Evolutionary conservation across 2,797 vertebrate genomes (phyloP).

Genomic region (Amblyopsis hoosieri): DNA sequence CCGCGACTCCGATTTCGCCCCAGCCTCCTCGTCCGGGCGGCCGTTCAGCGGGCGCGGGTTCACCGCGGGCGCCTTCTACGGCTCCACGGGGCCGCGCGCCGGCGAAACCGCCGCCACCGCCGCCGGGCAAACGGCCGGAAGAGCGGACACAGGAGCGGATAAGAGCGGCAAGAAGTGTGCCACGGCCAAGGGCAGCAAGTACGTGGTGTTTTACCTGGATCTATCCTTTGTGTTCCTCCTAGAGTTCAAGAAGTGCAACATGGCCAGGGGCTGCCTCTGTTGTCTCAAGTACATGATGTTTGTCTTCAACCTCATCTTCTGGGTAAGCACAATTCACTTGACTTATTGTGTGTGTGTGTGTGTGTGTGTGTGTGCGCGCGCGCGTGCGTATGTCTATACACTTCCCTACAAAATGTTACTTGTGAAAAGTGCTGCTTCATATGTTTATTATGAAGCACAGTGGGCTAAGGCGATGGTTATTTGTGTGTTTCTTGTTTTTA

Average conservation of each 20-base stretch:
- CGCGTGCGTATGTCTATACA: neutral
- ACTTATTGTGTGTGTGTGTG: neutral
- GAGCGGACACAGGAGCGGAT: slow-evolving; percentile 62
- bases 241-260: slow-evolving; percentile 99
- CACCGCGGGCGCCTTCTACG: slow-evolving; percentile 96
- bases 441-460: slow-evolving; percentile 21
- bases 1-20: slow-evolving; percentile 91
- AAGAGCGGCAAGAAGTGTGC: slow-evolving; percentile 86
- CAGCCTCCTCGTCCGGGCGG: slow-evolving; percentile 90
- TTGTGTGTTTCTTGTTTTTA: slow-evolving; percentile 62
- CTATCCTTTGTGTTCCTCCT: slow-evolving; percentile 99
- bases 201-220: slow-evolving; percentile 99
- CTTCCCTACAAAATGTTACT: slow-evolving; percentile 1
- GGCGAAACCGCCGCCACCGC: slow-evolving; percentile 23
- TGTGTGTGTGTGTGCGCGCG: neutral
- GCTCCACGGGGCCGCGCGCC: slow-evolving; percentile 86
- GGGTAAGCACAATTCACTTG: slow-evolving; percentile 85
- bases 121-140: slow-evolving; percentile 62
- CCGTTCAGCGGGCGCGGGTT: slow-evolving; percentile 93
- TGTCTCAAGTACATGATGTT: slow-evolving; percentile 99
- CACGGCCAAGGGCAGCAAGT: slow-evolving; percentile 95
- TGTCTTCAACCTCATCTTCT: slow-evolving; percentile 98
- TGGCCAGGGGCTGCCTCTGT: slow-evolving; percentile 98
- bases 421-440: slow-evolving; percentile 4
- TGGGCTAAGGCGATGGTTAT: slow-evolving; percentile 38